These are phyloP conservation scores for Drosophila nannoptera DNA, from an alignment of 1,140 invertebrate species.

Conservation along the genomic window DNA sequence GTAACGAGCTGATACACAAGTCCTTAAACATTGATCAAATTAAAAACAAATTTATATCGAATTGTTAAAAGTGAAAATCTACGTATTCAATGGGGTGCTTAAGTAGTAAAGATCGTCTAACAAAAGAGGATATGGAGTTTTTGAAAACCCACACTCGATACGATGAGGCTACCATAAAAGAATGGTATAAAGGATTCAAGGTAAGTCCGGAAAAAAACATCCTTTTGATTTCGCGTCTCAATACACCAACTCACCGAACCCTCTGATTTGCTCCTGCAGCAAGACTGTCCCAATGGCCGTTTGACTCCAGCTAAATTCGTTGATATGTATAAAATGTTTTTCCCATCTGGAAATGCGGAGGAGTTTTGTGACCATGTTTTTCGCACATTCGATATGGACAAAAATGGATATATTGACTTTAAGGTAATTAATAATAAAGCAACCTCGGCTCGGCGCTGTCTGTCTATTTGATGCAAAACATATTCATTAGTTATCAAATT, in stretches of 20 bases:
- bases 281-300: constrained; percentile 99
- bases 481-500: not conserved
- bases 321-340: constrained; percentile 99
- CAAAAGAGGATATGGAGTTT: constrained; percentile 98
- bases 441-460: no score
- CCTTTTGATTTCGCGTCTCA: not conserved
- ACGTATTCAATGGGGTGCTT: constrained; percentile 90
- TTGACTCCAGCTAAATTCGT: constrained; percentile 98
- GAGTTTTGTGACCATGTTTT: constrained; percentile 99
- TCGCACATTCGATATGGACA: constrained; percentile 99
- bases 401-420: constrained; percentile 98
- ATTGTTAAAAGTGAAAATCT: constrained; percentile 60
- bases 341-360: constrained; percentile 98
- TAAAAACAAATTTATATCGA: constrained; percentile 49
- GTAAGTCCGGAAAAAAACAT: constrained; percentile 81
- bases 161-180: constrained; percentile 97
- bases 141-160: constrained; percentile 96
- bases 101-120: constrained; percentile 95
- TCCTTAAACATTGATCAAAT: constrained; percentile 48
- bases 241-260: not conserved
- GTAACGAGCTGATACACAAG: constrained; percentile 43
- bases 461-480: no score
- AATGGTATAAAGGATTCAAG: constrained; percentile 99
- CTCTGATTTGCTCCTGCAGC: constrained; percentile 83
- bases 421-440: constrained; percentile 83